Conservation (phyloP, 1,140 invertebrate genomes). For the Proales similis region DNA sequence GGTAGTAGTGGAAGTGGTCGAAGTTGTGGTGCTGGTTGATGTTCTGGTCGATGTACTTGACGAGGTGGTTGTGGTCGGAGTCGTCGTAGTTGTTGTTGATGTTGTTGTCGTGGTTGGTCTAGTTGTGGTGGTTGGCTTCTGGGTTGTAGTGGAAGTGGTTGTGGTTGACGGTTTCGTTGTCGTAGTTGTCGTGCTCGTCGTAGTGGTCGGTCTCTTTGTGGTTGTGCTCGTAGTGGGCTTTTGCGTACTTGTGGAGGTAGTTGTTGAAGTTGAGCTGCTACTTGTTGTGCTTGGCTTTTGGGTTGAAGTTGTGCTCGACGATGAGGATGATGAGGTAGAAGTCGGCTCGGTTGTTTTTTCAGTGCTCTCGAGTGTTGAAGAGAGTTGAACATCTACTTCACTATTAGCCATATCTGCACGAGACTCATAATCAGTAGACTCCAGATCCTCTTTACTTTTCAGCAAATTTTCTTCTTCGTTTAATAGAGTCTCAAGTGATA, state of each 20-base stretch:
- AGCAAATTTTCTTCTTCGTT: too few species aligned
- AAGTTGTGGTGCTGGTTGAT: constrained; percentile 10
- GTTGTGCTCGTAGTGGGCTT: background rate
- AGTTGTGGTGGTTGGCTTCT: constrained; percentile 29
- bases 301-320: constrained; percentile 32
- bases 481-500: too few species aligned
- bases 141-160: constrained; percentile 34
- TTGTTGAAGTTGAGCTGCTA: constrained; percentile 25
- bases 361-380: constrained; percentile 63
- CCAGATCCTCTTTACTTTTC: too few species aligned
- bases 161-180: constrained; percentile 25
- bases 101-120: constrained; percentile 32
- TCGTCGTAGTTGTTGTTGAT: too few species aligned
- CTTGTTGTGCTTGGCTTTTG: constrained; percentile 27
- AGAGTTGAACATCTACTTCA: too few species aligned
- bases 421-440: too few species aligned
- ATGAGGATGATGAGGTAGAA: constrained; percentile 31
- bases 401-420: too few species aligned
- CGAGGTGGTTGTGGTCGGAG: too few species aligned
- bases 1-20: constrained; percentile 19
- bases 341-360: constrained; percentile 38
- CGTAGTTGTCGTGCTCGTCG: constrained; percentile 1
- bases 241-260: constrained; percentile 7
- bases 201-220: constrained; percentile 2
- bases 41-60: constrained; percentile 16